Percentiles rank a stretch among this genome's conserved stretches.
Conservation (phyloP, 2,113 vertebrate species). For the Sphyrna mokarran region DNA sequence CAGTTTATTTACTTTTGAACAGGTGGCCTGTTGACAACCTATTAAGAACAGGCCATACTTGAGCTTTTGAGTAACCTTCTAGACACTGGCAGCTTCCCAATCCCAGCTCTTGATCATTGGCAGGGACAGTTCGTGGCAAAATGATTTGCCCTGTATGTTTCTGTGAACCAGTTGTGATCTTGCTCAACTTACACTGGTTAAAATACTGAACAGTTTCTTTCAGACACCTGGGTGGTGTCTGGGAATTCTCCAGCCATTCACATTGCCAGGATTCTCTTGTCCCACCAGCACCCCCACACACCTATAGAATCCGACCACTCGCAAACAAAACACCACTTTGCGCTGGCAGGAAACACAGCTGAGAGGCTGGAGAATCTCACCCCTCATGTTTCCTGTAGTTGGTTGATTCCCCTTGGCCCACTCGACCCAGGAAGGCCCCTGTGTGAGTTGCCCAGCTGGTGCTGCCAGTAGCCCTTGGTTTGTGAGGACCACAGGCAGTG, state of each 20-base stretch:
- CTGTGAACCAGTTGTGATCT: not conserved
- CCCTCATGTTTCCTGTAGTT: not conserved
- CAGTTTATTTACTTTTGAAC: not conserved
- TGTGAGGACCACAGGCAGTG: not conserved
- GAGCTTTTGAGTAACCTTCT: not conserved
- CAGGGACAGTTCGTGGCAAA: not conserved
- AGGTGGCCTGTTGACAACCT: conserved; percentile 32
- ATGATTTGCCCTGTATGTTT: not conserved
- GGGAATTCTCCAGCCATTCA: too few species aligned
- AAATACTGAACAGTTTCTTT: not conserved
- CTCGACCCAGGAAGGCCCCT: not conserved
- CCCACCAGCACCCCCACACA: too few species aligned
- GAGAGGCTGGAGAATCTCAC: too few species aligned
- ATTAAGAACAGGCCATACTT: not conserved
- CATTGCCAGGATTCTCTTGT: too few species aligned
- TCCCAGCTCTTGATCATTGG: not conserved
- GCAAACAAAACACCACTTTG: too few species aligned
- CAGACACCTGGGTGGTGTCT: not conserved
- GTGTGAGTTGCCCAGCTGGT: not conserved
- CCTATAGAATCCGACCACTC: too few species aligned
- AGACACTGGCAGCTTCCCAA: not conserved
- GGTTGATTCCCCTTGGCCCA: not conserved
- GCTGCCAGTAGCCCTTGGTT: not conserved
- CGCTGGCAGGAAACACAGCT: too few species aligned
- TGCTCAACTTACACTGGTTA: not conserved